Evolutionary conservation across 2,888 invertebrate species (phyloP).

Genomic region (Melangyna quadrimaculata): DNA sequence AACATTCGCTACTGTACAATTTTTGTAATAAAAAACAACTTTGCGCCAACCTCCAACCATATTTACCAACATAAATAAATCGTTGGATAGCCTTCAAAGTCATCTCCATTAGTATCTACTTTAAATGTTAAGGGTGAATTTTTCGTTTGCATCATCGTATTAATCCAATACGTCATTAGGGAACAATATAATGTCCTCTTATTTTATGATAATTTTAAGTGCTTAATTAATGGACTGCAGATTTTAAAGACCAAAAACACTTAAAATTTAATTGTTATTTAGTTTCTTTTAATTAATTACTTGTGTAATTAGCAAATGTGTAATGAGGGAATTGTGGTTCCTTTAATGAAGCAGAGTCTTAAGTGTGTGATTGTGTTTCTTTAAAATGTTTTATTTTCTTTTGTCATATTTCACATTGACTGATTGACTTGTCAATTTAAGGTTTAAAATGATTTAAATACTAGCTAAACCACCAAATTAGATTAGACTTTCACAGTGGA

Average conservation of each 20-base stretch:
- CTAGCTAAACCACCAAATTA: background rate
- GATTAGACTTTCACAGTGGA: background rate
- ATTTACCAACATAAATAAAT: background rate
- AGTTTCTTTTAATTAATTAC: background rate
- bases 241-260: background rate
- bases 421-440: slow-evolving; percentile 5
- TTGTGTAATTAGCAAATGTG: slow-evolving; percentile 18
- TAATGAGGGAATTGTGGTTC: background rate
- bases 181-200: background rate
- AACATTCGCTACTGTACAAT: too few species aligned
- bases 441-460: background rate
- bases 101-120: background rate
- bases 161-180: background rate
- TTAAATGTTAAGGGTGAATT: background rate
- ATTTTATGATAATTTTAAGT: slow-evolving; percentile 2
- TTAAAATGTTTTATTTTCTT: background rate
- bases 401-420: background rate
- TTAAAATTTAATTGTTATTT: slow-evolving; percentile 13
- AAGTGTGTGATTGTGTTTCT: background rate
- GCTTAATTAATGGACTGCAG: background rate
- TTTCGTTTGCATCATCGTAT: too few species aligned
- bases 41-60: too few species aligned
- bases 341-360: background rate
- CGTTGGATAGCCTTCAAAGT: background rate
- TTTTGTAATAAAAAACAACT: too few species aligned